Percentiles rank a stretch among this genome's conserved stretches.
Conservation (phyloP, 1,140 invertebrate genomes). For the Andrena cerasifolii region DNA sequence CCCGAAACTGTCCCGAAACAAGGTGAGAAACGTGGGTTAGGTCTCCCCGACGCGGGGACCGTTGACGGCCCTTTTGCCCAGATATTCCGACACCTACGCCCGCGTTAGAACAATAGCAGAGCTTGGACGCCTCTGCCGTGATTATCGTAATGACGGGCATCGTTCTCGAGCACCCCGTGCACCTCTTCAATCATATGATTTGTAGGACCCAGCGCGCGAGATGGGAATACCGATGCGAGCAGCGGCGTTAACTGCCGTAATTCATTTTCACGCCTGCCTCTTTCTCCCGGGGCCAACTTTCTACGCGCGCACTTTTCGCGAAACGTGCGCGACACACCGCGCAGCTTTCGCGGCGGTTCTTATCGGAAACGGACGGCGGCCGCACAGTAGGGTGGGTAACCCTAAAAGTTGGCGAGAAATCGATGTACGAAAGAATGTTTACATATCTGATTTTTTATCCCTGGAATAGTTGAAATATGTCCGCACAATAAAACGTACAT, state of each 20-base stretch:
- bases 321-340: neutral
- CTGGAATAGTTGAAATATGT: too few species aligned
- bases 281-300: slow-evolving; percentile 28
- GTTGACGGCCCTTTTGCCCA: neutral
- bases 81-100: slow-evolving; percentile 56
- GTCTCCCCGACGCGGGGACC: neutral
- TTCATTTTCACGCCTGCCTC: slow-evolving; percentile 41
- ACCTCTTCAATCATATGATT: slow-evolving; percentile 56
- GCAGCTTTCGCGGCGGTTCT: slow-evolving; percentile 41
- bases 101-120: slow-evolving; percentile 58
- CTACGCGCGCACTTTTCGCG: slow-evolving; percentile 35
- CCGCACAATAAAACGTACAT: too few species aligned
- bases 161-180: slow-evolving; percentile 11
- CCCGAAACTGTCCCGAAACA: neutral
- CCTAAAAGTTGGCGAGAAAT: too few species aligned
- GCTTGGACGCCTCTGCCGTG: slow-evolving; percentile 42
- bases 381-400: too few species aligned
- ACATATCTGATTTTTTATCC: too few species aligned
- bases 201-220: slow-evolving; percentile 23
- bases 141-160: slow-evolving; percentile 62
- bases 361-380: too few species aligned
- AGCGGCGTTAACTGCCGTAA: slow-evolving; percentile 35
- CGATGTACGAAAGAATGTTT: too few species aligned
- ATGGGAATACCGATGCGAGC: slow-evolving; percentile 54
- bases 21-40: neutral